Base-by-base conservation (phyloP, 2,888 invertebrate genomes). In the Embidobia sp. region DNA sequence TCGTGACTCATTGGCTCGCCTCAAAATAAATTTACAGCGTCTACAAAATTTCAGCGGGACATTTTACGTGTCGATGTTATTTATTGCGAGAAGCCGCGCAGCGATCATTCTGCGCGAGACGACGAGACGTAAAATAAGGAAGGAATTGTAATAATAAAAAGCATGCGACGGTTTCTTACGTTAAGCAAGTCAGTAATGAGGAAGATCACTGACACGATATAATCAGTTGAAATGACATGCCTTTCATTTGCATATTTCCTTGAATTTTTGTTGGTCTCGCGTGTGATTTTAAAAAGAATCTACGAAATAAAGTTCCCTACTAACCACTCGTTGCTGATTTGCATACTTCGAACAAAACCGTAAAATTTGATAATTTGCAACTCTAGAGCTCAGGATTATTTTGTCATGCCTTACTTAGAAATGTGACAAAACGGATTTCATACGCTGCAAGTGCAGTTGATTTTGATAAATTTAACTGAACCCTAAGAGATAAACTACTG, bases 201-300 rank as follows among this genome's bases (percentile, higher is more conserved):
- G 40, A 64, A 66, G 61, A 72, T 72, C 63, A 72, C 61, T 66
- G 72, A 61, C 70, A 66, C 57, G 64, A 72, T 77, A 77, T 66
- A 66, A 77, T 66, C 77, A 55, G 66, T 29, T 35, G 59, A 72
- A 66, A 66, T 77, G 72, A 72, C 77, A 61, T 27, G 53, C 46
- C 59, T 59, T 72, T 66, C 59, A 77, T 77, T 77, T 66, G 72
- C 77, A 77, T 77, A 77, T 61, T 72, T 77, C 66, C 61, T 66
- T 59, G 72, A 77, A 77, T 55, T 72, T 67, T 61, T 70, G 46
- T 48, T 64, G 76, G 53, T 19, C 46, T 31, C 51, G 40, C 57
- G 64, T 59, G 55, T 51, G 57, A 64, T 66, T 76, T 64, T 48
- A 18, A 53, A 66, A 64, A 70, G 64, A 70, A 48, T 49, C 69